Base-by-base conservation (phyloP, 2,888 invertebrate genomes). In the Abscondita cerata region DNA sequence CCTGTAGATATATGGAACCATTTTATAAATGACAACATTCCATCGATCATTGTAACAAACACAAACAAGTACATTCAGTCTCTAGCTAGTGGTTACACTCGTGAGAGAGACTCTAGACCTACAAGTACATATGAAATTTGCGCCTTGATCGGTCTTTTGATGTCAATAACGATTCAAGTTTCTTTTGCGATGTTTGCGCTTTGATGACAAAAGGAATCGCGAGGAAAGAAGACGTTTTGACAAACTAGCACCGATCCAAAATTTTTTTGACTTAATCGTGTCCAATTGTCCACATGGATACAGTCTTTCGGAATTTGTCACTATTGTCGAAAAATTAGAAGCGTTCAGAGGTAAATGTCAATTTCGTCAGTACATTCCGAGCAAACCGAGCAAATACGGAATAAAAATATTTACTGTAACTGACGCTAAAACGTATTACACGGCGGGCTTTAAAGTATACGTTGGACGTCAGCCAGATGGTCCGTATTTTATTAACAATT, bases 281-380 rank as follows among this genome's bases (percentile, higher is more conserved):
- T 2, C 18, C 5, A 20, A 18, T 36, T 52, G 11, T 18, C 67
- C 58, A 44, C 59, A 16, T 54, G 47, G 56, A 64, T 68, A 36
- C 46, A 52, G 34, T 52, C 44, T 58, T 20, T 68, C 67, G 19
- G 51, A 66, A 58, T 58, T 62, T 61, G 66, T 72, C 2, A 73
- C 66, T 51, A 58, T 68, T 20, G 68, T 70, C 52, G 68, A 69
- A 50, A 66, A 64, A 53, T 47, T 69, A 12, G 59, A 53, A 51
- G 61, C 57, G 8, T 65, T 70, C 34, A 56, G 64, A 56, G 68
- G 66, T 18, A 51, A 64, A 11, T 73, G 72, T 40, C 18, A n/a
- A 12, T 67, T 69, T 58, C 33, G 64, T 15, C 68, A 73, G 52
- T 55, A 55, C 11, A 55, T 55, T 12, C 34, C 55, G 1, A 18